Conservation (phyloP, 2,888 invertebrate genomes). For the Tetrapedia diversipes region DNA sequence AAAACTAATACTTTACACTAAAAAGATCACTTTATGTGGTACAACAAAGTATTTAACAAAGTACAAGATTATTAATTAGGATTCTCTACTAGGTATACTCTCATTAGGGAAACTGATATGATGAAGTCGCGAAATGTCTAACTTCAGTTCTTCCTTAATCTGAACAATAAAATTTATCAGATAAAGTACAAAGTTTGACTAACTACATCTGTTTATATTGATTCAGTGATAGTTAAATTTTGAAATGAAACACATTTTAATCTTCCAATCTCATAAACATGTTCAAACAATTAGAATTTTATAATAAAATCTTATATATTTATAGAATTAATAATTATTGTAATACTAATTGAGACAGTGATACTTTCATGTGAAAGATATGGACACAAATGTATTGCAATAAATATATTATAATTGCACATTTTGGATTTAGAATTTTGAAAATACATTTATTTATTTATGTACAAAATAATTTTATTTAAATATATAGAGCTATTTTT, state of each 20-base stretch:
- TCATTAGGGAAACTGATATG: slow-evolving; percentile 34
- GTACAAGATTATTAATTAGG: slow-evolving; percentile 1
- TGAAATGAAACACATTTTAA: slow-evolving; percentile 11
- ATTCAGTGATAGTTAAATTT: slow-evolving; percentile 15
- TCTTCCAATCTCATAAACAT: neutral
- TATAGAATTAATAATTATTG: slow-evolving; percentile 31
- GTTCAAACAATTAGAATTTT: neutral
- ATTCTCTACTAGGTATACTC: slow-evolving; percentile 17
- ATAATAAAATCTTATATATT: neutral
- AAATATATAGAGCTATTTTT: slow-evolving; percentile 2
- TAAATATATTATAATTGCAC: slow-evolving; percentile 9
- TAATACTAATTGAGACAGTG: slow-evolving; percentile 15
- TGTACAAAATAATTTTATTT: slow-evolving; percentile 11
- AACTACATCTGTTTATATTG: slow-evolving; percentile 15
- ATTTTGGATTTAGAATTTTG: slow-evolving; percentile 9
- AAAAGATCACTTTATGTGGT: slow-evolving; percentile 1
- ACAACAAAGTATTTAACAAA: neutral
- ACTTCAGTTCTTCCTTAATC: slow-evolving; percentile 44
- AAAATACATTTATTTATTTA: slow-evolving; percentile 16
- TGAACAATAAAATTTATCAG: slow-evolving; percentile 62
- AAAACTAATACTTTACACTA: slow-evolving; percentile 4
- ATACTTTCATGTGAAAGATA: neutral
- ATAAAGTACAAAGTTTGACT: slow-evolving; percentile 51
- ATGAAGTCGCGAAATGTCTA: slow-evolving; percentile 18
- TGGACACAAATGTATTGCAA: neutral